Conservation (phyloP, 1,140 invertebrate genomes). For the Lepidostoma basale region DNA sequence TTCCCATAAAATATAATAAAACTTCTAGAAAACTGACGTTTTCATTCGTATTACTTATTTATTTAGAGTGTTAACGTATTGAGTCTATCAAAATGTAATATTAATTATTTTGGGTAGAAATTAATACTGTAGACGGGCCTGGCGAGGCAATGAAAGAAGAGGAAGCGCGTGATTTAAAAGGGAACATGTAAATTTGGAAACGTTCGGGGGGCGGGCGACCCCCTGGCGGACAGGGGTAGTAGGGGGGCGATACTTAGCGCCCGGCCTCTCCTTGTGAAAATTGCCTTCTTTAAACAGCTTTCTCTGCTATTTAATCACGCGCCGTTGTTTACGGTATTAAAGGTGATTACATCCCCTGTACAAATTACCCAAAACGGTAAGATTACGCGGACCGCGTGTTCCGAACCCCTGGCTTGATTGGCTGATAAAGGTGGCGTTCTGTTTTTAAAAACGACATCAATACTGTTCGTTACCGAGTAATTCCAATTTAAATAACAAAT, state of each 20-base stretch:
- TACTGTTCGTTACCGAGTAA: not conserved
- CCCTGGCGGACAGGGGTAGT: not conserved
- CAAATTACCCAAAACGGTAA: constrained; percentile 9
- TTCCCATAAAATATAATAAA: no score
- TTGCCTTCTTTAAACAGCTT: not conserved
- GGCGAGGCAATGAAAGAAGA: not conserved
- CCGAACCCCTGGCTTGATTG: not conserved
- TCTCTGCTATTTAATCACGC: constrained; percentile 1
- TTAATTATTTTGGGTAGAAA: no score
- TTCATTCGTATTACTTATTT: no score
- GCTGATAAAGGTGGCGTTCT: not conserved
- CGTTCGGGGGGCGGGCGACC: not conserved
- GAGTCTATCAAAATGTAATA: no score
- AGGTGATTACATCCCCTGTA: not conserved
- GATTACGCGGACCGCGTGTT: constrained; percentile 1
- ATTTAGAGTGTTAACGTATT: no score
- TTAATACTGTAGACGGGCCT: not conserved
- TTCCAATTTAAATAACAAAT: not conserved
- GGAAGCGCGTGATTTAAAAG: constrained; percentile 18
- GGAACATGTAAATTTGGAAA: constrained; percentile 12
- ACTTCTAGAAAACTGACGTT: no score
- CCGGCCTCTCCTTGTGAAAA: not conserved
- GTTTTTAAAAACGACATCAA: not conserved
- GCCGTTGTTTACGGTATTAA: not conserved
- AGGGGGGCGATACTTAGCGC: not conserved